A percentile compares a stretch with the other conserved stretches of the same genome.
Evolutionary conservation across 2,888 invertebrate genomes (phyloP).

Genomic region (Drosophila rubida): DNA sequence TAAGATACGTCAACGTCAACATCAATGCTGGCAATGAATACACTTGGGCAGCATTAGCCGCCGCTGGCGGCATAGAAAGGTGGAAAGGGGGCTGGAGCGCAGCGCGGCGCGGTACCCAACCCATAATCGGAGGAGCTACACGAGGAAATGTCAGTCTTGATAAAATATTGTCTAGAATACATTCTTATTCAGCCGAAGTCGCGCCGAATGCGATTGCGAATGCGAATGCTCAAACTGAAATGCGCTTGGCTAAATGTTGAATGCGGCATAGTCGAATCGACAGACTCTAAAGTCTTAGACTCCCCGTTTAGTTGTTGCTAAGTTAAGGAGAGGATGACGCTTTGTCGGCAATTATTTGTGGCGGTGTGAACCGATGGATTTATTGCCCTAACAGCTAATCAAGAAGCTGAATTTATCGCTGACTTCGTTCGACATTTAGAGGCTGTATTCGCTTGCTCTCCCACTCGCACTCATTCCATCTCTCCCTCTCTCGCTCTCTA

Average conservation of each 20-base stretch:
- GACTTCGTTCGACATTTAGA: conserved; percentile 62
- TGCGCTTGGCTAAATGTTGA: conserved; percentile 26
- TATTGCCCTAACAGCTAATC: conserved; percentile 65
- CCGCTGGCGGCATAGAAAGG: neutral
- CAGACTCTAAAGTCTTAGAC: conserved; percentile 29
- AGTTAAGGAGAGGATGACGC: conserved; percentile 39
- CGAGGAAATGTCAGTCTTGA: conserved; percentile 69
- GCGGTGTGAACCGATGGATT: conserved; percentile 67
- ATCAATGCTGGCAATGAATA: conserved; percentile 55
- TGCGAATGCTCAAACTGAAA: conserved; percentile 26
- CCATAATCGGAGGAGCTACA: conserved; percentile 63
- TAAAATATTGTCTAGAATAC: conserved; percentile 66
- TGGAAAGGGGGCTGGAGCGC: conserved; percentile 6
- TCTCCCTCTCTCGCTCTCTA: conserved; percentile 15
- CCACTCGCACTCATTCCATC: conserved; percentile 37
- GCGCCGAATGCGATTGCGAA: conserved; percentile 11
- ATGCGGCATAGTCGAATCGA: conserved; percentile 32
- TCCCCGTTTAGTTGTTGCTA: conserved; percentile 35
- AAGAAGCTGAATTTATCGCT: conserved; percentile 71
- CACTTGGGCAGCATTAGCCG: conserved; percentile 56
- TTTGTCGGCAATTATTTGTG: conserved; percentile 65
- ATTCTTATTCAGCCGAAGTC: conserved; percentile 49
- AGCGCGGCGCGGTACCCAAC: conserved; percentile 33
- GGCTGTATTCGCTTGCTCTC: conserved; percentile 40
- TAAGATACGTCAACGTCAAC: conserved; percentile 38